Conservation (phyloP, 2,797 vertebrate genomes). For the Microcaecilia unicolor region DNA sequence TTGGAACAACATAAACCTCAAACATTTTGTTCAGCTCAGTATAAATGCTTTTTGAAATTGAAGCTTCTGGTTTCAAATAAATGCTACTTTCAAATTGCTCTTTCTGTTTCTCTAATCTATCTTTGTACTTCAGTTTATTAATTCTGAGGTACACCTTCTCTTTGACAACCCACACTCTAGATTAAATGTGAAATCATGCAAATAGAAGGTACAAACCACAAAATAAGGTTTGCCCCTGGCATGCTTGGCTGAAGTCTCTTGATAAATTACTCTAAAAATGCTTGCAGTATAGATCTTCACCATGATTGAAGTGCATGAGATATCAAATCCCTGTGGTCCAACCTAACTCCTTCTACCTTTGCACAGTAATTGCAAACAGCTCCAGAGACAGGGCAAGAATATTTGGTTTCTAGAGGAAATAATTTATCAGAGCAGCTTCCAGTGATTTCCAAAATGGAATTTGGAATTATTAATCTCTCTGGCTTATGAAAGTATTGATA, state of each 20-base stretch:
- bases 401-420: slow-evolving; percentile 19
- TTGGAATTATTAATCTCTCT: slow-evolving; percentile 2
- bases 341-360: slow-evolving; percentile 4
- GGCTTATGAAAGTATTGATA: slow-evolving; percentile 9
- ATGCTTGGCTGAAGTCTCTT: slow-evolving; percentile 1
- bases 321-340: slow-evolving; percentile 7
- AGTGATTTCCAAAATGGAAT: slow-evolving; percentile 18
- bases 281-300: slow-evolving; percentile 9
- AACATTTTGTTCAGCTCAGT: background rate
- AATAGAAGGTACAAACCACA: slow-evolving; percentile 14
- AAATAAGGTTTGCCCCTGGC: slow-evolving; percentile 6
- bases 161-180: slow-evolving; percentile 3
- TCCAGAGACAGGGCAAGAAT: slow-evolving; percentile 10
- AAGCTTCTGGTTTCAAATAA: background rate
- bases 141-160: slow-evolving; percentile 26
- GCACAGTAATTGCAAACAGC: background rate
- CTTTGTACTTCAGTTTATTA: slow-evolving; percentile 10
- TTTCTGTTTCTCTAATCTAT: slow-evolving; percentile 6
- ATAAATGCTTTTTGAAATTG: slow-evolving; percentile 9
- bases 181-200: slow-evolving; percentile 27
- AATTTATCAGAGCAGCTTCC: slow-evolving; percentile 3
- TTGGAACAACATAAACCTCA: background rate
- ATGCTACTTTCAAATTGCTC: slow-evolving; percentile 13
- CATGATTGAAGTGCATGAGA: slow-evolving; percentile 3
- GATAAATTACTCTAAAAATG: slow-evolving; percentile 20